Evolutionary conservation across 92 coral and sea anemone genomes (phyloP).

Genomic region (Metridium senile): DNA sequence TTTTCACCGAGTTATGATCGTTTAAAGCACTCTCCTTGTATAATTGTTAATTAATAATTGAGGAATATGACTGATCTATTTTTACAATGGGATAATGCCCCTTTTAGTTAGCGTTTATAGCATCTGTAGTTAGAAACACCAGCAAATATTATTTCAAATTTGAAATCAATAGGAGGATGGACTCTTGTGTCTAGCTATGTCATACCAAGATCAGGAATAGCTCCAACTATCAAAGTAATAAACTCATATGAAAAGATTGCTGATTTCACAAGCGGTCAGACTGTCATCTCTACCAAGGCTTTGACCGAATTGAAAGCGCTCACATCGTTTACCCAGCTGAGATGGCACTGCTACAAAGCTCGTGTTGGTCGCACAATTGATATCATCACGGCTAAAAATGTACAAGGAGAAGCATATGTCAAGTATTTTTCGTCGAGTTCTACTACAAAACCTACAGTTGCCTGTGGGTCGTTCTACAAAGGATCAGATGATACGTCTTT

Average conservation of each 20-base stretch:
- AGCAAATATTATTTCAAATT: not conserved
- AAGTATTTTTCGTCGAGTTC: not conserved
- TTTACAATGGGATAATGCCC: not conserved
- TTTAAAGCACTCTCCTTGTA: no score
- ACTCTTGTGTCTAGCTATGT: not conserved
- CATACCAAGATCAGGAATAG: not conserved
- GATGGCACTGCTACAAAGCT: not conserved
- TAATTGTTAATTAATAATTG: no score
- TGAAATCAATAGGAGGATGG: not conserved
- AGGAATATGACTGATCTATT: no score
- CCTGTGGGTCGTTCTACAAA: not conserved
- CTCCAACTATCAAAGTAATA: not conserved
- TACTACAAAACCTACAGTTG: not conserved
- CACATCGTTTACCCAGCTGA: not conserved
- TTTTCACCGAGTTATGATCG: no score
- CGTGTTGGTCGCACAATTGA: not conserved
- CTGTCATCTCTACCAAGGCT: not conserved
- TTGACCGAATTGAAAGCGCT: not conserved
- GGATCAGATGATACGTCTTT: not conserved
- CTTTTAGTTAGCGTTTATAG: not conserved
- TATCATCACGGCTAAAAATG: not conserved
- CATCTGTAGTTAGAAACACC: not conserved
- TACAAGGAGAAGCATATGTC: not conserved
- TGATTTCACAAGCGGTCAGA: not conserved
- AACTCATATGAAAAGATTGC: not conserved